phyloP scores from a whole-genome alignment of 2,113 vertebrate species.

The Oreotragus oreotragus region DNA sequence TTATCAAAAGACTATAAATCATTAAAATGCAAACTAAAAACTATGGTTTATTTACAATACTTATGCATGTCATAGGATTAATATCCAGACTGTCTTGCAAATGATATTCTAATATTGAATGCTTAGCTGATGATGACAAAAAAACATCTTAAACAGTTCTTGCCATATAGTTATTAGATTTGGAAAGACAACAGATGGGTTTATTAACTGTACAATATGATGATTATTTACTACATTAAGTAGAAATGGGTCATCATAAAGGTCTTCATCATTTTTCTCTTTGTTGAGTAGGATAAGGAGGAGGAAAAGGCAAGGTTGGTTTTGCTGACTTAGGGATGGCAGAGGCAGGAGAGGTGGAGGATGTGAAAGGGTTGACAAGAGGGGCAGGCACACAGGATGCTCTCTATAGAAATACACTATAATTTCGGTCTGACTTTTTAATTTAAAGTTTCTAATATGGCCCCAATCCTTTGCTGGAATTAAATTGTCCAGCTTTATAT shows the following conservation, averaged over 20 bases:
- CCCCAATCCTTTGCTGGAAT: neutral
- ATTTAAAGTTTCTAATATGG: neutral
- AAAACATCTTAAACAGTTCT: neutral
- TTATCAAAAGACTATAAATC: neutral
- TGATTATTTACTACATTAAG: neutral
- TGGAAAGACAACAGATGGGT: neutral
- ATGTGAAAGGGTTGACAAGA: neutral
- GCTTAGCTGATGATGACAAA: neutral
- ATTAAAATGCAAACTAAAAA: neutral
- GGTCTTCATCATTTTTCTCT: neutral
- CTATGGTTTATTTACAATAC: neutral
- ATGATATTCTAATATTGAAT: neutral
- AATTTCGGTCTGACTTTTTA: neutral
- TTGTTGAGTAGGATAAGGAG: neutral
- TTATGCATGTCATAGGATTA: neutral
- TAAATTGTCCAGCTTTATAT: neutral
- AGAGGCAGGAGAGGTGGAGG: neutral
- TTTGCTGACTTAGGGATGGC: neutral
- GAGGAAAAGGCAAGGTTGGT: neutral
- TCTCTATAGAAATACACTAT: neutral
- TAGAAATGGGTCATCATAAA: neutral
- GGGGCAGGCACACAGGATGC: neutral
- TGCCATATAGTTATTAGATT: neutral
- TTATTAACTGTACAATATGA: neutral
- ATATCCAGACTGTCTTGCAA: neutral